Evolutionary conservation across 2,113 vertebrate genomes (phyloP).

Genomic region (Corynorhinus townsendii): DNA sequence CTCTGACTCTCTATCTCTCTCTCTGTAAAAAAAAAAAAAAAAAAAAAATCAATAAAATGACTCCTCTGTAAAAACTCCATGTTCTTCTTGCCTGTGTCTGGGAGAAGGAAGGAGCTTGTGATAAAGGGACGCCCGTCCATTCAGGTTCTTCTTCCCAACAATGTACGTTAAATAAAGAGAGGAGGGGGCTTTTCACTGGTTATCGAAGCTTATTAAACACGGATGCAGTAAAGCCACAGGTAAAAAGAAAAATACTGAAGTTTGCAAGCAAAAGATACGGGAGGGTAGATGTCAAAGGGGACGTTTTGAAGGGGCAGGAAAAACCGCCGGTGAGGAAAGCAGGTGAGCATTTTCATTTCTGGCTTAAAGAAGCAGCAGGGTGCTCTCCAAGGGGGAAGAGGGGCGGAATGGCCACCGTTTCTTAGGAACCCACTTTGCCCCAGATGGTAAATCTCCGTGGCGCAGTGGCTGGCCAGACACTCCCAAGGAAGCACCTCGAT

Average conservation of each 20-base stretch:
- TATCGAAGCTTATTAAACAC: neutral
- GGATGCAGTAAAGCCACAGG: neutral
- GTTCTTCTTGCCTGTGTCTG: neutral
- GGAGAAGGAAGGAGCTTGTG: neutral
- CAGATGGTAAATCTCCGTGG: neutral
- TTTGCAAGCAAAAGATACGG: neutral
- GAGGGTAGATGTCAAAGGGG: neutral
- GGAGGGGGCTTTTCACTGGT: conserved; percentile 9
- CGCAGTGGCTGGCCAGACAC: neutral
- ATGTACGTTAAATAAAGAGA: neutral
- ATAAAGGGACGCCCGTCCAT: neutral
- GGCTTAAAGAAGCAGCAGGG: neutral
- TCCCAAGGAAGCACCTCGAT: neutral
- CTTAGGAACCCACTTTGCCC: neutral
- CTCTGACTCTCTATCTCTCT: no score
- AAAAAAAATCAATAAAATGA: no score
- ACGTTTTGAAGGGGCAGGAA: neutral
- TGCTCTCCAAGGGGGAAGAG: neutral
- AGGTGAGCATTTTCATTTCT: neutral
- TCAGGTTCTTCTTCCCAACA: neutral
- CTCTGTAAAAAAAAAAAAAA: no score
- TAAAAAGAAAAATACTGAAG: neutral
- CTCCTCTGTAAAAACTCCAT: neutral
- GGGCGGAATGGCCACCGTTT: neutral
- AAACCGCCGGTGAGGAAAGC: neutral